Conservation (phyloP, 1,140 invertebrate genomes). For the Meloidogyne exigua region DNA sequence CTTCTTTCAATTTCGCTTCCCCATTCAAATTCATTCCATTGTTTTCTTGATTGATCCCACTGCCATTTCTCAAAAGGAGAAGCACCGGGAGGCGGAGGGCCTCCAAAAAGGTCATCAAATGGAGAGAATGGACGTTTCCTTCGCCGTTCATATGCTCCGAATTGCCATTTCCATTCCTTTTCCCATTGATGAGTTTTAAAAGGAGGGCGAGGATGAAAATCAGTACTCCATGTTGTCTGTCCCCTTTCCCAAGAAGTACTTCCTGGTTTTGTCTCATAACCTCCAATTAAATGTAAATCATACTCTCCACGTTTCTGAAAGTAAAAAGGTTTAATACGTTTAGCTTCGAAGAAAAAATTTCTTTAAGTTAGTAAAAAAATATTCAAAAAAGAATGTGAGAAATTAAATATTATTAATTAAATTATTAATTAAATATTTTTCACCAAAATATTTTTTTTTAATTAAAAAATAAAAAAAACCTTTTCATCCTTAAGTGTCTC, state of each 20-base stretch:
- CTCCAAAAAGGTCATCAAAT: neutral
- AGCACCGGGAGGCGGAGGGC: neutral
- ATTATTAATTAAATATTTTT: too few relatives aligned
- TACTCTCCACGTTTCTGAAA: neutral
- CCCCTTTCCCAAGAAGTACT: neutral
- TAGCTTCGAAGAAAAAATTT: neutral
- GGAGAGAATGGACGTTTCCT: neutral
- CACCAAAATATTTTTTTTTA: too few relatives aligned
- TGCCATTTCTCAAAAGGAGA: neutral
- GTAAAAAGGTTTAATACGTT: too few relatives aligned
- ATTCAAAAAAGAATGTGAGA: too few relatives aligned
- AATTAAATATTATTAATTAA: too few relatives aligned
- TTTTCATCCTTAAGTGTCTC: slow-evolving; percentile 22
- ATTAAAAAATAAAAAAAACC: too few relatives aligned
- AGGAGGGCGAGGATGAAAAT: neutral
- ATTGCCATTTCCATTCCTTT: slow-evolving; percentile 1
- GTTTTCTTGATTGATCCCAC: neutral
- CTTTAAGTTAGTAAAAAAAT: neutral
- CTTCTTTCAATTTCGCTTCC: neutral
- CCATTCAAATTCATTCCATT: neutral
- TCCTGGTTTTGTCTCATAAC: neutral
- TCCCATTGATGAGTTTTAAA: neutral
- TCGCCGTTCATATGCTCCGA: neutral
- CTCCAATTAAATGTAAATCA: neutral
- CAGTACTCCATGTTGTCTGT: neutral